A percentile compares a stretch with the other conserved stretches of the same genome.
These are phyloP conservation scores for Himalopsyche kuldschensis DNA, from an alignment of 2,888 invertebrate genomes.

Conservation along the genomic window DNA sequence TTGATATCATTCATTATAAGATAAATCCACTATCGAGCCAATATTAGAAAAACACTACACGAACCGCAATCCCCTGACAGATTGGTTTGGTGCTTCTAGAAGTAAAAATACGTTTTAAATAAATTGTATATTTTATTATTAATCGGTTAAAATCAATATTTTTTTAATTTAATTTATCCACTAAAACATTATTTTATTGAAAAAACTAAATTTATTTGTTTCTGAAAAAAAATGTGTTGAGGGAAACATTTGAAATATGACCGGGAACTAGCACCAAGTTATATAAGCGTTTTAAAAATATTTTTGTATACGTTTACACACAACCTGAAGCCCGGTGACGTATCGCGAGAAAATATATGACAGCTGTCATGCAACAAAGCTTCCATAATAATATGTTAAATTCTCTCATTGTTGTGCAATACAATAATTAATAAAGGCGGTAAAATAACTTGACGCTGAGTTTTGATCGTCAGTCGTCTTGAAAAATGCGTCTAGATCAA, in stretches of 20 bases:
- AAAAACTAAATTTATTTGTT: too few relatives aligned
- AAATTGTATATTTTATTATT: too few relatives aligned
- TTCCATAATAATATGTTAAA: slow-evolving; percentile 12
- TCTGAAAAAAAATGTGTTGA: too few relatives aligned
- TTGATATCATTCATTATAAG: neutral
- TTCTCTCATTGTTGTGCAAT: slow-evolving; percentile 27
- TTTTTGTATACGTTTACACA: neutral
- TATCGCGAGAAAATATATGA: slow-evolving; percentile 22
- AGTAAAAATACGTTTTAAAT: neutral
- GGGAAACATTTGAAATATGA: neutral
- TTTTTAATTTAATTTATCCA: too few relatives aligned
- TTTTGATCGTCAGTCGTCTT: neutral
- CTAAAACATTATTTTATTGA: too few relatives aligned
- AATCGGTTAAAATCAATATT: too few relatives aligned
- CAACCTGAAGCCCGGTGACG: slow-evolving; percentile 7
- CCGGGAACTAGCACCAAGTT: neutral
- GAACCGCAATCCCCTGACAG: neutral
- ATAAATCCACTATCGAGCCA: neutral
- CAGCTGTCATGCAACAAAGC: slow-evolving; percentile 25
- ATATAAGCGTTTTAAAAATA: neutral
- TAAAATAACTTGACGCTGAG: neutral
- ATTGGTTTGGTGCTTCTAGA: neutral
- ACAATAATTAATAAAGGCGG: neutral
- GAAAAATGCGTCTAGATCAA: neutral
- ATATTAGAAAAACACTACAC: neutral